These are phyloP conservation scores for Pterostichus niger DNA, from an alignment of 2,888 invertebrate genomes.

Conservation along the genomic window DNA sequence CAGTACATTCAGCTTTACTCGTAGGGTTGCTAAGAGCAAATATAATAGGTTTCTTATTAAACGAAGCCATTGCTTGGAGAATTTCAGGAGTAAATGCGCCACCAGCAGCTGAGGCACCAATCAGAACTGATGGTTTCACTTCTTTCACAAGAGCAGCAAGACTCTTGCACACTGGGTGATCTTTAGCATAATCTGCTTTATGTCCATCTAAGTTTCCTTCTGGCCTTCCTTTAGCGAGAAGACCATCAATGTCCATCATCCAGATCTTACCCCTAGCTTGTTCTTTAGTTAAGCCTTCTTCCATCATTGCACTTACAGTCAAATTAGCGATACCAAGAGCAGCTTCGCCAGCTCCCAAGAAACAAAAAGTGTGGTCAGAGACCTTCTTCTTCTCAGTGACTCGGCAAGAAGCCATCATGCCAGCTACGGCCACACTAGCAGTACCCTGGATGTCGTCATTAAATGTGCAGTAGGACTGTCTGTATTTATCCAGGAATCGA, in stretches of 20 bases:
- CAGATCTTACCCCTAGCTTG: conserved; percentile 94
- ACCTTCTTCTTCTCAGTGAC: conserved; percentile 88
- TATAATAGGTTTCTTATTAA: conserved; percentile 93
- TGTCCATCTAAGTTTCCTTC: conserved; percentile 85
- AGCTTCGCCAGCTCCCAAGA: conserved; percentile 90
- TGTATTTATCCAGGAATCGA: conserved; percentile 93
- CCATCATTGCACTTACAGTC: conserved; percentile 77
- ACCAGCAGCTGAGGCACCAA: conserved; percentile 95
- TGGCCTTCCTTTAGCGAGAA: conserved; percentile 86
- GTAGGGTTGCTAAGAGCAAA: conserved; percentile 99
- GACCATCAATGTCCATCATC: conserved; percentile 96
- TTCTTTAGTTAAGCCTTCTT: conserved; percentile 81
- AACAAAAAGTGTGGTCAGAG: conserved; percentile 92
- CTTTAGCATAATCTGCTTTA: conserved; percentile 87
- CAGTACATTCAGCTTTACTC: conserved; percentile 98
- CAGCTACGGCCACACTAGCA: conserved; percentile 96
- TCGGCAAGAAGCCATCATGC: conserved; percentile 89
- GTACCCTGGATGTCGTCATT: conserved; percentile 99
- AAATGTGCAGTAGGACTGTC: conserved; percentile 95
- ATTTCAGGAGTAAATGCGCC: conserved; percentile 95
- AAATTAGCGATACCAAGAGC: conserved; percentile 72
- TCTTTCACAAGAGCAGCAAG: conserved; percentile 89
- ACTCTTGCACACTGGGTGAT: conserved; percentile 87
- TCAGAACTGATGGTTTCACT: conserved; percentile 92
- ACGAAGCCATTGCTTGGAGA: conserved; percentile 90